phyloP scores from a whole-genome alignment of 92 coral and sea anemone genomes.

The Palythoa grandiflora region DNA sequence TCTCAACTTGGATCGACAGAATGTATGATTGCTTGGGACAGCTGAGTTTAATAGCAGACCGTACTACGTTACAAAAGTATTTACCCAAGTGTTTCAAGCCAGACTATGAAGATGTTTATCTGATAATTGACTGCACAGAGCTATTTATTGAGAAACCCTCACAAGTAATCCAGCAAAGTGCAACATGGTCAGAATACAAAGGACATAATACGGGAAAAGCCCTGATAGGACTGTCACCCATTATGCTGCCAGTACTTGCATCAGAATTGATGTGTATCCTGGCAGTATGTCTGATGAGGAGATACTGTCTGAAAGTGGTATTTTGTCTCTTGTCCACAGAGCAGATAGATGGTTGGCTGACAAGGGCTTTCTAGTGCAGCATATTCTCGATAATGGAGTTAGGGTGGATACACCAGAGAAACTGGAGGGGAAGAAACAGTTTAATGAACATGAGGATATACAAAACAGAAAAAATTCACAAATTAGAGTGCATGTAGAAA shows the following conservation, averaged over 20 bases:
- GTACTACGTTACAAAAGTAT: too few relatives aligned
- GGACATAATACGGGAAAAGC: slow-evolving; percentile 56
- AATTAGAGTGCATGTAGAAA: slow-evolving; percentile 61
- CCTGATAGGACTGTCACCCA: slow-evolving; percentile 43
- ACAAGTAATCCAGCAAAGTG: slow-evolving; percentile 48
- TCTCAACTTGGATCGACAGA: slow-evolving; percentile 53
- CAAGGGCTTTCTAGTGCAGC: slow-evolving; percentile 71
- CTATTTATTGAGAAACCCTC: slow-evolving; percentile 47
- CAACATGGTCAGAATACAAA: slow-evolving; percentile 59
- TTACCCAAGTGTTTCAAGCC: slow-evolving; percentile 35
- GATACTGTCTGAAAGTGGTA: slow-evolving; percentile 52
- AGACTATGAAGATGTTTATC: slow-evolving; percentile 44
- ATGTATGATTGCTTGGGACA: slow-evolving; percentile 3
- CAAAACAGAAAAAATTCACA: slow-evolving; percentile 35
- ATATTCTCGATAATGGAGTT: slow-evolving; percentile 68
- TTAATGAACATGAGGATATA: slow-evolving; percentile 32
- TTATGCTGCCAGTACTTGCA: slow-evolving; percentile 45
- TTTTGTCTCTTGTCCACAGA: slow-evolving; percentile 40
- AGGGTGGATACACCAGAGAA: slow-evolving; percentile 71
- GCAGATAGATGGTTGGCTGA: slow-evolving; percentile 59
- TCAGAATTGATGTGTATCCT: slow-evolving; percentile 54
- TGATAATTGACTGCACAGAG: slow-evolving; percentile 50
- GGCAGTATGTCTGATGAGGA: slow-evolving; percentile 65
- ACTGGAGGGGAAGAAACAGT: slow-evolving; percentile 42
- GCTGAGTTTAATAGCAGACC: too few relatives aligned